Evolutionary conservation across 2,888 invertebrate species (phyloP).

Genomic region (Sarcophaga variegata): DNA sequence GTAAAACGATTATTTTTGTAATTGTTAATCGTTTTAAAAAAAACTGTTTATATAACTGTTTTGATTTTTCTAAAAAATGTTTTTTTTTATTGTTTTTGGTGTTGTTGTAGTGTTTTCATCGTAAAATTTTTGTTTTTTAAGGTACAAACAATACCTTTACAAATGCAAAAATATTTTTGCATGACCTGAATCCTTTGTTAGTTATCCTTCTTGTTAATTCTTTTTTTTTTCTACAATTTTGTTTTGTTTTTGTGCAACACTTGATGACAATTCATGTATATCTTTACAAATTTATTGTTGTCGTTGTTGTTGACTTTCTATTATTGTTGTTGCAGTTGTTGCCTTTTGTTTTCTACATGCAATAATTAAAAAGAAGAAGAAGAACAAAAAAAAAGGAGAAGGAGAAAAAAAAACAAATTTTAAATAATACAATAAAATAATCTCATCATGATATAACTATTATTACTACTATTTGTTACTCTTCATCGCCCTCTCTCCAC

Average conservation of each 20-base stretch:
- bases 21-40: no score
- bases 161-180: constrained; percentile 62
- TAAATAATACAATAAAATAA: constrained; percentile 16
- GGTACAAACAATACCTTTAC: constrained; percentile 52
- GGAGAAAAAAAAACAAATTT: not conserved
- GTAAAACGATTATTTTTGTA: no score
- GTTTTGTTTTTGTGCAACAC: constrained; percentile 36
- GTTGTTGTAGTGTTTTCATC: constrained; percentile 3
- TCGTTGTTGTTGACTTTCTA: constrained; percentile 24
- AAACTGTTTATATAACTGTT: no score
- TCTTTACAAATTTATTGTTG: constrained; percentile 56
- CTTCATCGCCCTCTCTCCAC: not conserved
- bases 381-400: not conserved
- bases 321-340: not conserved
- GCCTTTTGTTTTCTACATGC: not conserved
- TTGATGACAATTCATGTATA: constrained; percentile 68
- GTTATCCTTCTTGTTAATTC: constrained; percentile 37
- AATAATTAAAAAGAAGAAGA: not conserved
- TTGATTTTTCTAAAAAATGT: no score
- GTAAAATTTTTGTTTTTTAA: constrained; percentile 21
- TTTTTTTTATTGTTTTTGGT: not conserved
- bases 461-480: not conserved
- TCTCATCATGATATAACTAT: constrained; percentile 24
- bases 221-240: not conserved
- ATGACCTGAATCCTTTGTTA: constrained; percentile 69